Evolutionary conservation across 2,888 invertebrate genomes (phyloP).

Genomic region (Luffia ferchaultella): DNA sequence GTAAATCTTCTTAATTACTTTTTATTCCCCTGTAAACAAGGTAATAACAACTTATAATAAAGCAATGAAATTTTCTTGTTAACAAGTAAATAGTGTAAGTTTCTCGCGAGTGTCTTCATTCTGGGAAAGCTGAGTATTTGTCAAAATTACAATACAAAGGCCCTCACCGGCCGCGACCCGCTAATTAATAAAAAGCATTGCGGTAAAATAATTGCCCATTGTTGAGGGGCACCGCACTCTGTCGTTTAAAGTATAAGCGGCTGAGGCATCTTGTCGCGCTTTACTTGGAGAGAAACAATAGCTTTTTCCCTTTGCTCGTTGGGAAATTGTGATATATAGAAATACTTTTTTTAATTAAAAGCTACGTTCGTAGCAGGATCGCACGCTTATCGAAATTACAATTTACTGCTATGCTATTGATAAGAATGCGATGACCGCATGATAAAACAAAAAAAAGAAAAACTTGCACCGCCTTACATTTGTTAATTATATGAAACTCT

Average conservation of each 20-base stretch:
- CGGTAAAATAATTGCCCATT: slow-evolving; percentile 49
- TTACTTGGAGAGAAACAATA: background rate
- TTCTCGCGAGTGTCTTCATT: slow-evolving; percentile 21
- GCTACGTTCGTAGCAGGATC: too few species aligned
- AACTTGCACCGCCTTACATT: too few species aligned
- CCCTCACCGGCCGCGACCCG: slow-evolving; percentile 22
- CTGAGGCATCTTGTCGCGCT: background rate
- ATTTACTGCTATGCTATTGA: too few species aligned
- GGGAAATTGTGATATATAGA: background rate
- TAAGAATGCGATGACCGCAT: too few species aligned
- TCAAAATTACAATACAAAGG: slow-evolving; percentile 57
- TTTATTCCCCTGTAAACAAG: background rate
- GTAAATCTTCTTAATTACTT: too few species aligned
- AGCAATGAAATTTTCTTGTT: slow-evolving; percentile 28
- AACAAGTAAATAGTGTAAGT: slow-evolving; percentile 16
- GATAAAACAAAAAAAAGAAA: too few species aligned
- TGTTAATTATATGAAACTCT: too few species aligned
- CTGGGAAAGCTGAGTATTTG: slow-evolving; percentile 46
- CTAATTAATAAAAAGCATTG: slow-evolving; percentile 32
- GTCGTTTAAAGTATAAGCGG: background rate
- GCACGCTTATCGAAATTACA: too few species aligned
- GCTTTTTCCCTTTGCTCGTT: background rate
- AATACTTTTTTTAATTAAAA: too few species aligned
- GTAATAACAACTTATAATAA: background rate
- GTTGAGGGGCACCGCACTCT: slow-evolving; percentile 22